A percentile compares a stretch with the other conserved stretches of the same genome.
These are phyloP conservation scores for Tenthredo amoena DNA, from an alignment of 2,888 invertebrate species.

Conservation along the genomic window DNA sequence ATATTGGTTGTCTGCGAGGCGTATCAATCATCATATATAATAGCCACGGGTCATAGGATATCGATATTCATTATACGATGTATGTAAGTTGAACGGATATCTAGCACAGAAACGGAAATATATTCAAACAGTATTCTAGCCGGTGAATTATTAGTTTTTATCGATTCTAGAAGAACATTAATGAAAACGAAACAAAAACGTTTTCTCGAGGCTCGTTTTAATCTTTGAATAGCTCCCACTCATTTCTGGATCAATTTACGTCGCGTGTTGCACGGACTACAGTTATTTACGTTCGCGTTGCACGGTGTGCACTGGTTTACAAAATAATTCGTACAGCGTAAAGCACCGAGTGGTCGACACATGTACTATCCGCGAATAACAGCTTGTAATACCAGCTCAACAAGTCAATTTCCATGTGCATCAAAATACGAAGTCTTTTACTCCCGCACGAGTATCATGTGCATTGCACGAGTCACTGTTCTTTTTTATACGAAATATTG, in stretches of 20 bases:
- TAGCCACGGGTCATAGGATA: not conserved
- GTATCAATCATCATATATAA: conserved; percentile 8
- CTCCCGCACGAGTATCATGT: not conserved
- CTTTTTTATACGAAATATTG: not conserved
- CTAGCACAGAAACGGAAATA: not conserved
- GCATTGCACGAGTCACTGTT: not conserved
- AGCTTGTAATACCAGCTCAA: conserved; percentile 4
- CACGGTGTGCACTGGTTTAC: not conserved
- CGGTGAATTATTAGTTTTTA: not conserved
- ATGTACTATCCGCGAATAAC: not conserved
- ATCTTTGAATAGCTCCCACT: not conserved
- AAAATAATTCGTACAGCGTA: not conserved
- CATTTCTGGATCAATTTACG: not conserved
- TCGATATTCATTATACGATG: conserved; percentile 13
- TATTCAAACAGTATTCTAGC: not conserved
- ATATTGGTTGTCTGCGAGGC: conserved; percentile 1
- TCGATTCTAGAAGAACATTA: not conserved
- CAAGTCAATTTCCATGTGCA: conserved; percentile 13
- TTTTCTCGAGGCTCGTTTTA: not conserved
- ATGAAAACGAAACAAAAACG: not conserved
- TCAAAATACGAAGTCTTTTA: not conserved
- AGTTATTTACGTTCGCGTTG: not conserved
- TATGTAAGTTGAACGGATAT: conserved; percentile 10
- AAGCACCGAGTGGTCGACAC: not conserved
- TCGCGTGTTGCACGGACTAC: not conserved